Evolutionary conservation across 2,113 vertebrate genomes (phyloP).

Genomic region (Pelusios castaneus): DNA sequence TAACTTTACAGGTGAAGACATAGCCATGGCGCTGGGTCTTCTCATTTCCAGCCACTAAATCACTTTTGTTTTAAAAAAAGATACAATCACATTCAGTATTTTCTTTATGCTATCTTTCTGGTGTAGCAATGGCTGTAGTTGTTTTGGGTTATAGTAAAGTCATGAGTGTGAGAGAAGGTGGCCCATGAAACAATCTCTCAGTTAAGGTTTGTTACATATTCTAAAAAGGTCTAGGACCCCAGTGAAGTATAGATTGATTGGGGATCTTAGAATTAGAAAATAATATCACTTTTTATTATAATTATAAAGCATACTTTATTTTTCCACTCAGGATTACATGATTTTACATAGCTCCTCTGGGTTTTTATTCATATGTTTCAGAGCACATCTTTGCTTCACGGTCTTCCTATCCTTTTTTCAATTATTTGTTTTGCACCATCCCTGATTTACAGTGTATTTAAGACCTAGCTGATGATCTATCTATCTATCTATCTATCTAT

Average conservation of each 20-base stretch:
- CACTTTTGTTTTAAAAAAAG: not conserved
- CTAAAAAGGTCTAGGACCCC: not conserved
- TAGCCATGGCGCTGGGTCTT: too few relatives aligned
- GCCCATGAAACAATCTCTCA: not conserved
- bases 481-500: not conserved
- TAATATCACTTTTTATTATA: not conserved
- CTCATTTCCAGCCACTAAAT: not conserved
- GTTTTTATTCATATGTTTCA: not conserved
- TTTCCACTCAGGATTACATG: not conserved
- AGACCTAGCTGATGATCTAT: not conserved
- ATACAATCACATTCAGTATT: not conserved
- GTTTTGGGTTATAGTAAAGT: not conserved
- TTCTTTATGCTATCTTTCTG: not conserved
- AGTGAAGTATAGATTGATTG: not conserved
- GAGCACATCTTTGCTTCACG: not conserved
- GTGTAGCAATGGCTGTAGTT: not conserved
- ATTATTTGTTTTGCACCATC: not conserved
- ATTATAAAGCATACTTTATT: not conserved
- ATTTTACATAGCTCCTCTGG: not conserved
- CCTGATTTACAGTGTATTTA: not conserved
- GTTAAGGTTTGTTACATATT: not conserved
- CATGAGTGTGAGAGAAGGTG: not conserved
- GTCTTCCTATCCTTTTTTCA: accelerated
- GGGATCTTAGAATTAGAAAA: not conserved
- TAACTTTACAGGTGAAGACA: too few relatives aligned